Evolutionary conservation across 2,113 vertebrate species (phyloP).

Genomic region (Eidolon helvum): DNA sequence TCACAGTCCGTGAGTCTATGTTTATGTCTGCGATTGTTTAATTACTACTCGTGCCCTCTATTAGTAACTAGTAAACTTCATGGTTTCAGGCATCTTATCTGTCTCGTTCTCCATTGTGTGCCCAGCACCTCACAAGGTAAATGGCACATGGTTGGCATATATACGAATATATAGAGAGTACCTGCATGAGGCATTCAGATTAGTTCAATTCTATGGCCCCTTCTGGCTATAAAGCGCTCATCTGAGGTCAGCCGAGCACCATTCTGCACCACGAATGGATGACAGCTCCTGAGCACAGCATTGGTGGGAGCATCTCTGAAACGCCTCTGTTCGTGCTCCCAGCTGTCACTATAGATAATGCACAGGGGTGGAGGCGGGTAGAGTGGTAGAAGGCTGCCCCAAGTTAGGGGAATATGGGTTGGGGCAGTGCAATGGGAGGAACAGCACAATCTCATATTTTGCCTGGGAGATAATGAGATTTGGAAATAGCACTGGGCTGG

Average conservation of each 20-base stretch:
- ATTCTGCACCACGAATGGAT: neutral
- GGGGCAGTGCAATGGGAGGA: too few relatives aligned
- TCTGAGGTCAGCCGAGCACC: neutral
- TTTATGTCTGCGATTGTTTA: neutral
- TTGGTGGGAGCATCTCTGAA: neutral
- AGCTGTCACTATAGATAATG: rapidly evolving
- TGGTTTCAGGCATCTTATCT: rapidly evolving
- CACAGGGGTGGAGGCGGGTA: neutral
- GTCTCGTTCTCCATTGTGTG: rapidly evolving
- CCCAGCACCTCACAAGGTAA: rapidly evolving
- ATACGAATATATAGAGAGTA: rapidly evolving
- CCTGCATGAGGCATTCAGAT: neutral
- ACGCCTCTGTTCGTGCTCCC: rapidly evolving
- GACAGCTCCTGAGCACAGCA: neutral
- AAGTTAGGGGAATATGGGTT: rapidly evolving
- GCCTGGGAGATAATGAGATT: neutral
- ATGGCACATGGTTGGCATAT: rapidly evolving
- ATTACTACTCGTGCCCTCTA: neutral
- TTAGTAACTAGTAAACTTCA: neutral
- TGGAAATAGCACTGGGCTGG: neutral
- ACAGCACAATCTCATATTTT: rapidly evolving
- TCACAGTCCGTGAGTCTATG: neutral
- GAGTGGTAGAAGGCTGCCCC: neutral
- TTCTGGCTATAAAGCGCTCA: neutral
- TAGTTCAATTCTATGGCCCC: neutral